phyloP scores from a whole-genome alignment of 2,113 vertebrate genomes.

The Halichoerus grypus region DNA sequence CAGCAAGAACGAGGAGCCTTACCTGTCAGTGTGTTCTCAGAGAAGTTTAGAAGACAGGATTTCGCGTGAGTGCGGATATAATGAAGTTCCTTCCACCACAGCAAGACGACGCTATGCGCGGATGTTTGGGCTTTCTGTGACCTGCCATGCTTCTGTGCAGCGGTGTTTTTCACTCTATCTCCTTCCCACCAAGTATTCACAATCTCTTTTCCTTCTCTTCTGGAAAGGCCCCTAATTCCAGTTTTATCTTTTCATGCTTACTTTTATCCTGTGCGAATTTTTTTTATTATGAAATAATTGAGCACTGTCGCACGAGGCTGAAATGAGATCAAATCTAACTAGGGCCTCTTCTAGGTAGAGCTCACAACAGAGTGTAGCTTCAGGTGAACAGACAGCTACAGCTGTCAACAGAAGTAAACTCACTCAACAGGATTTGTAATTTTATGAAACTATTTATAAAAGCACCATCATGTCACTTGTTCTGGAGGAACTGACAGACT shows the following conservation, averaged over 20 bases:
- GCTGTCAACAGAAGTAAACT: background rate
- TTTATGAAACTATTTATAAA: background rate
- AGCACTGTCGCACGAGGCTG: background rate
- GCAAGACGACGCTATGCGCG: fast-evolving
- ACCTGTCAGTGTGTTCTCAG: background rate
- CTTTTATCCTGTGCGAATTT: background rate
- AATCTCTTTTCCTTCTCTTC: background rate
- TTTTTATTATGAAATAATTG: background rate
- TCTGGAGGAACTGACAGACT: background rate
- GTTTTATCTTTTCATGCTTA: background rate
- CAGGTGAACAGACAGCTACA: background rate
- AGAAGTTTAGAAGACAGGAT: background rate
- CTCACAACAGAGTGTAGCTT: background rate
- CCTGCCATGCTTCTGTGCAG: fast-evolving
- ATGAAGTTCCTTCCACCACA: background rate
- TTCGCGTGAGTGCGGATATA: fast-evolving
- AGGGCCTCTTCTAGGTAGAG: background rate
- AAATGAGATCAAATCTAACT: background rate
- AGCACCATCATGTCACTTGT: background rate
- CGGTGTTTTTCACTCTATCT: background rate
- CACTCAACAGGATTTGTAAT: background rate
- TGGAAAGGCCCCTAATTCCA: background rate
- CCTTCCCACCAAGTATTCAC: background rate
- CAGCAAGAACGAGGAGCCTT: background rate
- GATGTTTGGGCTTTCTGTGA: background rate